Evolutionary conservation across 2,113 vertebrate species (phyloP).

Genomic region (Malurus elegans): DNA sequence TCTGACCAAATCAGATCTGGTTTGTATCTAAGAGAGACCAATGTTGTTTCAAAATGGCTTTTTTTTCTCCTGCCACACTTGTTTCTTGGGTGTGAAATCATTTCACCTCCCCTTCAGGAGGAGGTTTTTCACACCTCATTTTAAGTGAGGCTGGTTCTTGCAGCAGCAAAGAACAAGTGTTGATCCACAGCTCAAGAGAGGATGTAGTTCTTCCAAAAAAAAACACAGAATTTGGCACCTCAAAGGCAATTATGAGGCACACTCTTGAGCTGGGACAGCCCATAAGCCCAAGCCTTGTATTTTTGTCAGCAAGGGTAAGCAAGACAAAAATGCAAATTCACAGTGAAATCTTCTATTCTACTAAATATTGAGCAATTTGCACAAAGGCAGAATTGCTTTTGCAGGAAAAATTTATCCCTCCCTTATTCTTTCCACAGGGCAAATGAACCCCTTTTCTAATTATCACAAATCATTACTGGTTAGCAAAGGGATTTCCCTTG

Average conservation of each 20-base stretch:
- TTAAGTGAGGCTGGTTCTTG: neutral
- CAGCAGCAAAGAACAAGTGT: neutral
- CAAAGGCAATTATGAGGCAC: neutral
- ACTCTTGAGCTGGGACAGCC: neutral
- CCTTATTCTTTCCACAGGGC: neutral
- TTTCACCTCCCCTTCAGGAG: neutral
- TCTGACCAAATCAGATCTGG: conserved; percentile 97
- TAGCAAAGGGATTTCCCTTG: neutral
- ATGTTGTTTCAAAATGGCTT: neutral
- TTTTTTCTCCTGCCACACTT: neutral
- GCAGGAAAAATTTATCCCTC: neutral
- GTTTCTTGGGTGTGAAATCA: rapidly evolving
- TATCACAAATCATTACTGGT: neutral
- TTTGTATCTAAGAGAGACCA: conserved; percentile 76
- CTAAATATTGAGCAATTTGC: neutral
- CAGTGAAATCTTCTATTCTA: neutral
- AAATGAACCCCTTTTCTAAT: neutral
- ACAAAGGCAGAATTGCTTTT: neutral
- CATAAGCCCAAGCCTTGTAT: neutral
- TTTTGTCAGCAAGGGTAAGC: neutral
- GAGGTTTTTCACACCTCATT: neutral
- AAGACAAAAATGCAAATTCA: neutral
- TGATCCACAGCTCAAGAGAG: neutral
- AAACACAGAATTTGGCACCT: neutral
- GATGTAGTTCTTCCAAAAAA: neutral